Conservation (phyloP, 2,888 invertebrate species). For the Tetranychus piercei region DNA sequence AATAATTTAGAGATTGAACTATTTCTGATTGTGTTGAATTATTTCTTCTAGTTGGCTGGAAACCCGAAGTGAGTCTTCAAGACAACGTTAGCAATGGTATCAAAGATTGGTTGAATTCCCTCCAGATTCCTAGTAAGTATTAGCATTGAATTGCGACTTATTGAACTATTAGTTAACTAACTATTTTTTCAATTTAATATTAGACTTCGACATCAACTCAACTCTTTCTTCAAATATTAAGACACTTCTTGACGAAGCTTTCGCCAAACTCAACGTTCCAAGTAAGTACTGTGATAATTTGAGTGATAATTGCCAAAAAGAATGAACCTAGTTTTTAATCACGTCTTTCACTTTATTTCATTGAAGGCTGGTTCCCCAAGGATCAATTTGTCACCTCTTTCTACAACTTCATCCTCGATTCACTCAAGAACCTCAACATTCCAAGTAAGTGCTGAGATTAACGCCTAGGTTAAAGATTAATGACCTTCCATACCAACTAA, state of each 20-base stretch:
- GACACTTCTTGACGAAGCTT: neutral
- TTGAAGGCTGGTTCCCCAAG: neutral
- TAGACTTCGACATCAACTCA: neutral
- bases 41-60: neutral
- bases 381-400: neutral
- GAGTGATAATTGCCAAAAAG: no score
- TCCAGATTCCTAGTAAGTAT: neutral
- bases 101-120: neutral
- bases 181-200: neutral
- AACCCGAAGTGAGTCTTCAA: neutral
- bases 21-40: neutral
- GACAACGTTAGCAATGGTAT: neutral
- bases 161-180: neutral
- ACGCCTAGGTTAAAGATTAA: no score
- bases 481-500: neutral
- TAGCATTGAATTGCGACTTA: neutral
- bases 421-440: neutral
- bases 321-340: no score
- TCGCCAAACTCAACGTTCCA: neutral
- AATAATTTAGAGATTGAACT: no score
- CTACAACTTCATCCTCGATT: neutral
- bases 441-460: neutral
- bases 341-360: neutral
- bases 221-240: neutral
- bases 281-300: neutral